Base-by-base conservation (phyloP, 1,140 invertebrate species). In the Tribolium madens region DNA sequence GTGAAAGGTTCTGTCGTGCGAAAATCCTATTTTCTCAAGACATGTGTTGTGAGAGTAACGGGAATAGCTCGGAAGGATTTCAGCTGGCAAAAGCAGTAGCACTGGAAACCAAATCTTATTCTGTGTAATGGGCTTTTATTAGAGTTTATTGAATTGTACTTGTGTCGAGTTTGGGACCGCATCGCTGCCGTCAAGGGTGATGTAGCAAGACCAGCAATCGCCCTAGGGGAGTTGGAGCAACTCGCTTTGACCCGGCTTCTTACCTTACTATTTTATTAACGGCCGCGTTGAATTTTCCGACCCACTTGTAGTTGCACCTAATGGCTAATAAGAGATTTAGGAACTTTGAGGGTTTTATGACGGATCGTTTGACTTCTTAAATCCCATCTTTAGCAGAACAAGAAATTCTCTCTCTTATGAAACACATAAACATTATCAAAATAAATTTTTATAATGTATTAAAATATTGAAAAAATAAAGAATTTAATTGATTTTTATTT, bases 141-240 rank as follows among this genome's bases (percentile, higher is more conserved):
- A 50, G 70, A 72, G 21, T 72, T 72, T 72, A 72, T 72, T 72
- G 70, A 50, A 72, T 52, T 72, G 70, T 72, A 48, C 70, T 72
- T 50, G 47, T 72, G 70, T 71, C 68, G 47, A 71, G 68, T 71
- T 71, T 14, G 68, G 48, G 68, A 17, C 36, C 47, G 47, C 57
- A 64, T 64, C 12, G 57, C n/a, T 12, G 57, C n/a, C 57, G 57
- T 31, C 9, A 64, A 64, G 57, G 57, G 57, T 26, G 57, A 33
- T 64, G 57, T 64, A 64, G 57, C 57, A 26, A 31, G 26, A 64
- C 57, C 57, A 26, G 57, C 21, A 64, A 64, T 64, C 57, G 57
- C 57, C 57, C 57, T 33, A 7, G 12, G 57, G 57, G 57, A 64
- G 9, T 18, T 64, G 14, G 12, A 10, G 3, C n/a, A 64, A 64